Conservation (phyloP, 2,113 vertebrate species). For the Erinaceus europaeus region DNA sequence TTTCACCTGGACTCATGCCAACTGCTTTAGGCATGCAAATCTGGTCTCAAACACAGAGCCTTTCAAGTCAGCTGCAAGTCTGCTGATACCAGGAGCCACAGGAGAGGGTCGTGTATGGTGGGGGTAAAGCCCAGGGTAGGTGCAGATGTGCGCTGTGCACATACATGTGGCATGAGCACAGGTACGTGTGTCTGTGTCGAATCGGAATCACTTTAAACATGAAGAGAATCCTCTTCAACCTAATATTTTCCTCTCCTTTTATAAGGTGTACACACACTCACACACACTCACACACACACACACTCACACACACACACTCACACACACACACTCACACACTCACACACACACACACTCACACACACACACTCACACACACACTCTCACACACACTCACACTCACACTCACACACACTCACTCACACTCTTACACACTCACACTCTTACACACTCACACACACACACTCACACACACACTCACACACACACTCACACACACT, state of each 20-base stretch:
- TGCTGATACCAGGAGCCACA: background rate
- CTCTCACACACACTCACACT: too few relatives aligned
- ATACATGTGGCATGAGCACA: slow-evolving; percentile 49
- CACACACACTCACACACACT: too few relatives aligned
- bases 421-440: too few relatives aligned
- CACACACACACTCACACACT: too few relatives aligned
- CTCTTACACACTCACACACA: too few relatives aligned
- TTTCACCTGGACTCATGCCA: slow-evolving; percentile 15
- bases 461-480: too few relatives aligned
- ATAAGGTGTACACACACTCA: background rate
- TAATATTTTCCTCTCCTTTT: background rate
- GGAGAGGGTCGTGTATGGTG: background rate
- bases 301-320: too few relatives aligned
- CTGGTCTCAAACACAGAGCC: background rate
- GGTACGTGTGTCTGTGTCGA: slow-evolving; percentile 23
- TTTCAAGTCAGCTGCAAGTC: background rate
- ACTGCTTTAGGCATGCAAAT: background rate
- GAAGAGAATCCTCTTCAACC: slow-evolving; percentile 35
- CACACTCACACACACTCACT: too few relatives aligned
- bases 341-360: too few relatives aligned
- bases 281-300: too few relatives aligned
- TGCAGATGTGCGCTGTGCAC: slow-evolving; percentile 40
- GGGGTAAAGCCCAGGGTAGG: background rate
- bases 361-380: too few relatives aligned
- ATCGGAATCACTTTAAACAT: slow-evolving; percentile 34